A percentile compares a stretch with the other conserved stretches of the same genome.
These are phyloP conservation scores for Propithecus deckenii DNA, from an alignment of 2,797 vertebrate genomes.

Conservation along the genomic window DNA sequence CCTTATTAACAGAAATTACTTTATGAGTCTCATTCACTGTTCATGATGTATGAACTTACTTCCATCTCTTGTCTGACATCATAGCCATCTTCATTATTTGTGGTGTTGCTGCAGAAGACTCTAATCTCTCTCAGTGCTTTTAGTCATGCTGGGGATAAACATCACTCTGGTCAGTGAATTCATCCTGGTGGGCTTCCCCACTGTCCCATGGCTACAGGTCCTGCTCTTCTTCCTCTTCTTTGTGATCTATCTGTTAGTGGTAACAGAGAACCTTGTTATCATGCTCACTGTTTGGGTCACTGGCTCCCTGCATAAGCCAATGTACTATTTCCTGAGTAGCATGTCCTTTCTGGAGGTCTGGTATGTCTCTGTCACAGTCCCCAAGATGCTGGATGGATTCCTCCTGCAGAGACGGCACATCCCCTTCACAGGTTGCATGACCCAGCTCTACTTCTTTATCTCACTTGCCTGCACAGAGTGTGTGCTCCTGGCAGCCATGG, in stretches of 20 bases:
- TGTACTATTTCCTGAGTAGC: constrained; percentile 79
- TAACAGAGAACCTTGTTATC: constrained; percentile 72
- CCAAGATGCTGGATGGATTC: constrained; percentile 69
- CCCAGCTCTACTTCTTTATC: constrained; percentile 79
- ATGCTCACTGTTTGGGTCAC: constrained; percentile 42
- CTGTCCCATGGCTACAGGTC: constrained; percentile 52
- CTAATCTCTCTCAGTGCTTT: neutral
- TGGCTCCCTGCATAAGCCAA: constrained; percentile 73
- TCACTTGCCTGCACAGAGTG: constrained; percentile 78
- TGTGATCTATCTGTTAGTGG: constrained; percentile 58
- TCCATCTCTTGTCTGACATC: neutral
- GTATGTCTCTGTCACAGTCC: constrained; percentile 72
- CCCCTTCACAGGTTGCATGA: constrained; percentile 75
- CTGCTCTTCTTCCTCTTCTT: constrained; percentile 72
- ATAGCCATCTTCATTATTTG: neutral
- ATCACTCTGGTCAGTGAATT: constrained; percentile 71
- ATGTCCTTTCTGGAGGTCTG: constrained; percentile 73
- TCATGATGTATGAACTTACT: neutral
- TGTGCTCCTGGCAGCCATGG: constrained; percentile 72
- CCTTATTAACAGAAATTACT: neutral
- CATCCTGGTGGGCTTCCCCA: constrained; percentile 76
- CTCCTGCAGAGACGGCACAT: constrained; percentile 45
- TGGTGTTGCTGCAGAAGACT: neutral
- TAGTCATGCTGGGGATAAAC: constrained; percentile 44
- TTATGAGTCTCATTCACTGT: neutral